Percentiles rank a stretch among this genome's conserved stretches.
phyloP scores from a whole-genome alignment of 1,140 invertebrate genomes.

The Vollenhovia emeryi region DNA sequence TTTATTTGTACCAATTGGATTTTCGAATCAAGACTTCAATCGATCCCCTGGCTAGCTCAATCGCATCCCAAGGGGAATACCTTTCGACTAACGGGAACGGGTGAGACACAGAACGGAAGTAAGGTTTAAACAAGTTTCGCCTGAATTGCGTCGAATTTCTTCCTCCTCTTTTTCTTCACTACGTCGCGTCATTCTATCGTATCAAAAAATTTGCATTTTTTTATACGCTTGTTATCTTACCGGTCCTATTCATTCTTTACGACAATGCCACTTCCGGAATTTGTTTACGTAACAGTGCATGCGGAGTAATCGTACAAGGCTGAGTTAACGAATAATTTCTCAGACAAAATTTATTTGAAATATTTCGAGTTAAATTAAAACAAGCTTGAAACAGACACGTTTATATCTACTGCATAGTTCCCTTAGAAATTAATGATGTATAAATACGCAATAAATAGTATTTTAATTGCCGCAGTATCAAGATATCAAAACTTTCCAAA shows the following conservation, averaged over 20 bases:
- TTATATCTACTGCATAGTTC: neutral
- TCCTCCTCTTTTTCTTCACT: neutral
- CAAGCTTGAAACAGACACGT: neutral
- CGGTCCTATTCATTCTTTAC: slow-evolving; percentile 4
- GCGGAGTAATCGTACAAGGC: neutral
- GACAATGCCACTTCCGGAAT: neutral
- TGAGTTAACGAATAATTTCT: neutral
- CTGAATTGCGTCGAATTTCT: slow-evolving; percentile 29
- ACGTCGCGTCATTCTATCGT: slow-evolving; percentile 1
- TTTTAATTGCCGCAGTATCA: neutral
- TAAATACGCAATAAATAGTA: neutral
- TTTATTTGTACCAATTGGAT: slow-evolving; percentile 52
- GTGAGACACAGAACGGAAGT: slow-evolving; percentile 30
- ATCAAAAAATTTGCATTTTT: slow-evolving; percentile 50
- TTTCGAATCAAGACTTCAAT: slow-evolving; percentile 53
- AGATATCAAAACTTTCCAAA: neutral
- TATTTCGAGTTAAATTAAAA: neutral
- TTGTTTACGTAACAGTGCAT: slow-evolving; percentile 17
- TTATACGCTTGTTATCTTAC: slow-evolving; percentile 21
- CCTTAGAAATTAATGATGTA: neutral
- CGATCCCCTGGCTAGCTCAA: slow-evolving; percentile 61
- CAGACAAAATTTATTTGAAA: neutral
- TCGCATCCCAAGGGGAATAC: slow-evolving; percentile 49
- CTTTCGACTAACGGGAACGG: slow-evolving; percentile 32
- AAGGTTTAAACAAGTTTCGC: slow-evolving; percentile 53